phyloP scores from a whole-genome alignment of 2,113 vertebrate genomes.

The Tangachromis dhanisi region DNA sequence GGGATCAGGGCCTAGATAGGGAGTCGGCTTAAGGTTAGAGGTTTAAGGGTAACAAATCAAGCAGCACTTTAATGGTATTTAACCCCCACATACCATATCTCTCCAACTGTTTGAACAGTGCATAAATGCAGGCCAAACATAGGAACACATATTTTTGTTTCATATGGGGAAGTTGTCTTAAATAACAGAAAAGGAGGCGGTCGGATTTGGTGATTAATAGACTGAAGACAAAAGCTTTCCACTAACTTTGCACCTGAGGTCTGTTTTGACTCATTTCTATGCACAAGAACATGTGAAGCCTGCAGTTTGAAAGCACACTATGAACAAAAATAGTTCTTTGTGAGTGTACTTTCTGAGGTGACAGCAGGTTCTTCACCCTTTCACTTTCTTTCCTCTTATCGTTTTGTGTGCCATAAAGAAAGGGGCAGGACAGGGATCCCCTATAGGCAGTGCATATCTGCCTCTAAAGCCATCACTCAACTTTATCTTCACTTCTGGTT shows the following conservation, averaged over 20 bases:
- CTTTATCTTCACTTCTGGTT: constrained; percentile 71
- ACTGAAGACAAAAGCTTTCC: neutral
- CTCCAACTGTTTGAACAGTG: constrained; percentile 19
- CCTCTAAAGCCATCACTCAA: constrained; percentile 73
- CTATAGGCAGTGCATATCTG: constrained; percentile 63
- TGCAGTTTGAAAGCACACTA: neutral
- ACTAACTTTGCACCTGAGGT: neutral
- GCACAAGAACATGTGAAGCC: neutral
- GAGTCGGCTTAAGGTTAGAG: constrained; percentile 70
- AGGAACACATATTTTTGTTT: constrained; percentile 27
- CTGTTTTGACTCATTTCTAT: neutral
- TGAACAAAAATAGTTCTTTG: neutral
- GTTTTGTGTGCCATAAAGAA: constrained; percentile 29
- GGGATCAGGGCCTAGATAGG: constrained; percentile 65
- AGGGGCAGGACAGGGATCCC: constrained; percentile 34
- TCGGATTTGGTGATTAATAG: neutral
- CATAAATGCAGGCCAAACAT: constrained; percentile 20
- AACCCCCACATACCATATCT: constrained; percentile 53
- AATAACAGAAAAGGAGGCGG: neutral
- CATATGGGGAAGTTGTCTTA: neutral
- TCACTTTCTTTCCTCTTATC: constrained; percentile 34
- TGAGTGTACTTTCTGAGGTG: neutral
- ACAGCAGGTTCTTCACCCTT: constrained; percentile 9
- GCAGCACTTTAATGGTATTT: constrained; percentile 70
- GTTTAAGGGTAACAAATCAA: constrained; percentile 76